These are phyloP conservation scores for Pachliopta kotzebuea DNA, from an alignment of 2,888 invertebrate species.

Conservation along the genomic window DNA sequence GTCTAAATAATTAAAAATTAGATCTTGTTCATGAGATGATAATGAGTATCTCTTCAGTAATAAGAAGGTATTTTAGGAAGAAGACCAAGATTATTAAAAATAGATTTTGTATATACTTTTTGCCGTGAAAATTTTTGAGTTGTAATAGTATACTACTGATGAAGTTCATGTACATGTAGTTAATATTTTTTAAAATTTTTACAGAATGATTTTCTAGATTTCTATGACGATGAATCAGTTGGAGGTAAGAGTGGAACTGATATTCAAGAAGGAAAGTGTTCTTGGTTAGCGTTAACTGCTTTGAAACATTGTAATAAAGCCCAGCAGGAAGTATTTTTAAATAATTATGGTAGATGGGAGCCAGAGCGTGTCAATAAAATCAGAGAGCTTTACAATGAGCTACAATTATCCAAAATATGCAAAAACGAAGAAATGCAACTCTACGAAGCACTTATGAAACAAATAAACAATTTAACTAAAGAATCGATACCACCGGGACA, in stretches of 20 bases:
- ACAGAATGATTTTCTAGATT: constrained; percentile 25
- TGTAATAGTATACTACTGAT: too few species aligned
- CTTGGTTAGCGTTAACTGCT: constrained; percentile 93
- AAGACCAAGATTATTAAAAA: too few species aligned
- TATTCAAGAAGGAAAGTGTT: constrained; percentile 90
- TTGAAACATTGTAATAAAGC: constrained; percentile 83
- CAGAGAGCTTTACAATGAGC: constrained; percentile 18
- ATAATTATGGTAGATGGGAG: constrained; percentile 84
- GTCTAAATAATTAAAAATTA: too few species aligned
- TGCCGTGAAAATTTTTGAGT: neutral
- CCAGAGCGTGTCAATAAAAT: constrained; percentile 71
- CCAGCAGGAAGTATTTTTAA: constrained; percentile 84
- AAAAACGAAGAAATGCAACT: constrained; percentile 5
- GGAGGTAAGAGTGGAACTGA: constrained; percentile 50
- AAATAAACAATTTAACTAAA: constrained; percentile 7
- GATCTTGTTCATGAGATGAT: too few species aligned
- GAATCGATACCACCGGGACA: constrained; percentile 9
- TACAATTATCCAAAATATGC: constrained; percentile 6
- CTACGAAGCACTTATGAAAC: constrained; percentile 4
- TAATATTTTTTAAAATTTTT: neutral
- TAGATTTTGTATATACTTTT: neutral
- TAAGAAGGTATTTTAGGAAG: too few species aligned
- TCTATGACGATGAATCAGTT: constrained; percentile 15
- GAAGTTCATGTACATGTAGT: too few species aligned
- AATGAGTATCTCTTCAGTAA: too few species aligned